These are phyloP conservation scores for Azorinus chamasolen DNA, from an alignment of 2,888 invertebrate species.

Conservation along the genomic window DNA sequence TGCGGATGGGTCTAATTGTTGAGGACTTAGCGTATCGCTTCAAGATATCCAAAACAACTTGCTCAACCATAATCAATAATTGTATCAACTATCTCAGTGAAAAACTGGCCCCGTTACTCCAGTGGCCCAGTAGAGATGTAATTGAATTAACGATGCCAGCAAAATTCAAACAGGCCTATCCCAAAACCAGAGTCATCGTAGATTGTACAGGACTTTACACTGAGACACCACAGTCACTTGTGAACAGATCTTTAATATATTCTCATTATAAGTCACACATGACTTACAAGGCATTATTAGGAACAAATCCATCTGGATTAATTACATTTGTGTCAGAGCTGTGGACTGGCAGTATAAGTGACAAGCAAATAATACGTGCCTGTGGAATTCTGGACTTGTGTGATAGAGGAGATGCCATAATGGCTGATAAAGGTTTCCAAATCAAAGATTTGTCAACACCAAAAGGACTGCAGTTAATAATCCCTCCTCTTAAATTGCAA, in stretches of 20 bases:
- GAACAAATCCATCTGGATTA: constrained; percentile 51
- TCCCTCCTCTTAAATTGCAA: constrained; percentile 44
- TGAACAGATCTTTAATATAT: constrained; percentile 36
- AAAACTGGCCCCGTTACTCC: constrained; percentile 17
- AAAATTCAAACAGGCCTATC: constrained; percentile 43
- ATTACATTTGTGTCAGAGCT: constrained; percentile 58
- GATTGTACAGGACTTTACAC: constrained; percentile 66
- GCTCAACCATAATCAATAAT: constrained; percentile 7
- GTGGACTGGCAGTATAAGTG: constrained; percentile 52
- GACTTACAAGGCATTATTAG: constrained; percentile 52
- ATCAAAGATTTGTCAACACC: constrained; percentile 43
- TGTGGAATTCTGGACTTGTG: constrained; percentile 46
- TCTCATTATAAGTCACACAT: constrained; percentile 56
- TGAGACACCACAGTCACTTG: constrained; percentile 44
- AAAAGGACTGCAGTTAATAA: constrained; percentile 21
- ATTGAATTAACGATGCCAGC: constrained; percentile 38
- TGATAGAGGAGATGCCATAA: constrained; percentile 56
- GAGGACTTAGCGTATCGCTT: constrained; percentile 43
- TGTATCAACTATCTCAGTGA: constrained; percentile 25
- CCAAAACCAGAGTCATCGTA: constrained; percentile 49
- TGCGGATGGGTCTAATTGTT: constrained; percentile 41
- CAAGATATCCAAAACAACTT: constrained; percentile 32
- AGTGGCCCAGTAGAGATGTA: constrained; percentile 25
- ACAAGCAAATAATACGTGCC: constrained; percentile 45
- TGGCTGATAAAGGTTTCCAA: constrained; percentile 62